Conservation (phyloP, 2,888 invertebrate genomes). For the Apotomis turbidana region DNA sequence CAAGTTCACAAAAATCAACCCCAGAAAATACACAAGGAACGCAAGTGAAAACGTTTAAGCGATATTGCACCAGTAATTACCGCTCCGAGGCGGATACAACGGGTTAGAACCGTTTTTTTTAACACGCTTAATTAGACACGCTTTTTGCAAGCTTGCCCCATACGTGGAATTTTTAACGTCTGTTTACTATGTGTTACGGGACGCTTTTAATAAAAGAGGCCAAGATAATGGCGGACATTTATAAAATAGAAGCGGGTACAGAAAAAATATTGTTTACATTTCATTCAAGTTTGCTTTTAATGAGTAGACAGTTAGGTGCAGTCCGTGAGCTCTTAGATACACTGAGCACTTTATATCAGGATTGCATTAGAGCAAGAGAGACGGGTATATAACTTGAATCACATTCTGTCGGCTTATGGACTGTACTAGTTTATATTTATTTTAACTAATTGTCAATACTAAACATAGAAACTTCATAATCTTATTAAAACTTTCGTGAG, state of each 20-base stretch:
- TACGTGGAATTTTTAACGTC: constrained; percentile 49
- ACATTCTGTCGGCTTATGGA: too few relatives aligned
- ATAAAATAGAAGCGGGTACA: background rate
- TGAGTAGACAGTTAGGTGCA: too few relatives aligned
- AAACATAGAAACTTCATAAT: too few relatives aligned
- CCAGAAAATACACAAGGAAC: constrained; percentile 19
- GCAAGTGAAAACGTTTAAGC: constrained; percentile 36
- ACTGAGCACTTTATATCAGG: too few relatives aligned
- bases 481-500: too few relatives aligned
- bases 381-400: too few relatives aligned
- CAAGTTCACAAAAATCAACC: constrained; percentile 11
- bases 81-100: constrained; percentile 25
- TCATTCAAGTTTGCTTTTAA: background rate
- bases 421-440: too few relatives aligned
- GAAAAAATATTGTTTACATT: background rate
- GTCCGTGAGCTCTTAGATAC: too few relatives aligned
- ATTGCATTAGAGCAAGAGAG: too few relatives aligned
- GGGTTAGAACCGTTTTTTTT: constrained; percentile 32
- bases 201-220: constrained; percentile 33
- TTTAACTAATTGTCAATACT: too few relatives aligned
- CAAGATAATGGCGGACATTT: background rate
- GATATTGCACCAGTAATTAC: constrained; percentile 40
- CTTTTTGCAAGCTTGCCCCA: constrained; percentile 26
- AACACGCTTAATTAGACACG: constrained; percentile 40
- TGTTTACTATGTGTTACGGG: constrained; percentile 45